A percentile compares a stretch with the other conserved stretches of the same genome.
These are phyloP conservation scores for Gila robusta DNA, from an alignment of 2,797 vertebrate species.

Conservation along the genomic window DNA sequence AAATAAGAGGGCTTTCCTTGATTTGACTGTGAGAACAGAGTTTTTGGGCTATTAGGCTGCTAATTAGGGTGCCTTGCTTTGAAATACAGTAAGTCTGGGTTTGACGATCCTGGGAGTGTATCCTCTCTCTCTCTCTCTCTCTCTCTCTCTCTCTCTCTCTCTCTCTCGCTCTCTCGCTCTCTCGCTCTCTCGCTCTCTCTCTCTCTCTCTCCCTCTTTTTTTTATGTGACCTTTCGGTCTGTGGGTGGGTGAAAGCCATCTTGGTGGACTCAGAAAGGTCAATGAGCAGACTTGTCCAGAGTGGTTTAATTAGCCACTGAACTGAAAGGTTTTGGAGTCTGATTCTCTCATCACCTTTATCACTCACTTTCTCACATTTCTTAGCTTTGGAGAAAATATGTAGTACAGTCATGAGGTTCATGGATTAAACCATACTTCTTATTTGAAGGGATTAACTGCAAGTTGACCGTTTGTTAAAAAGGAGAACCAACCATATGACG, in stretches of 20 bases:
- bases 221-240: neutral
- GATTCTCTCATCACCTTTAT: slow-evolving; percentile 33
- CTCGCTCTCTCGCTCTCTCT: too few species aligned
- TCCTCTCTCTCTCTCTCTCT: neutral
- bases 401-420: slow-evolving; percentile 50
- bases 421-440: slow-evolving; percentile 43
- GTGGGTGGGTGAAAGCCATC: neutral
- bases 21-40: slow-evolving; percentile 23
- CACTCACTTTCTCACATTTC: slow-evolving; percentile 35
- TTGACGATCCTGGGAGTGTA: slow-evolving; percentile 30
- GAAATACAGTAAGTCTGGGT: slow-evolving; percentile 23
- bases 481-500: slow-evolving; percentile 28
- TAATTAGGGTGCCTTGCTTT: slow-evolving; percentile 21
- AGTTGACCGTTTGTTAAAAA: slow-evolving; percentile 13
- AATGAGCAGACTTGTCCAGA: slow-evolving; percentile 4
- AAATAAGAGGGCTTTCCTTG: slow-evolving; percentile 11
- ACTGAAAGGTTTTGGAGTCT: slow-evolving; percentile 20
- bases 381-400: slow-evolving; percentile 42
- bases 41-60: neutral
- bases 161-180: too few species aligned
- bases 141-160: neutral
- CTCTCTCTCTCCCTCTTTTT: neutral
- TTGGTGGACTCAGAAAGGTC: slow-evolving; percentile 30
- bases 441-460: slow-evolving; percentile 54
- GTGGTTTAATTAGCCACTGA: slow-evolving; percentile 22